Conservation (phyloP, 2,113 vertebrate genomes). For the Zosterops hypoxanthus region DNA sequence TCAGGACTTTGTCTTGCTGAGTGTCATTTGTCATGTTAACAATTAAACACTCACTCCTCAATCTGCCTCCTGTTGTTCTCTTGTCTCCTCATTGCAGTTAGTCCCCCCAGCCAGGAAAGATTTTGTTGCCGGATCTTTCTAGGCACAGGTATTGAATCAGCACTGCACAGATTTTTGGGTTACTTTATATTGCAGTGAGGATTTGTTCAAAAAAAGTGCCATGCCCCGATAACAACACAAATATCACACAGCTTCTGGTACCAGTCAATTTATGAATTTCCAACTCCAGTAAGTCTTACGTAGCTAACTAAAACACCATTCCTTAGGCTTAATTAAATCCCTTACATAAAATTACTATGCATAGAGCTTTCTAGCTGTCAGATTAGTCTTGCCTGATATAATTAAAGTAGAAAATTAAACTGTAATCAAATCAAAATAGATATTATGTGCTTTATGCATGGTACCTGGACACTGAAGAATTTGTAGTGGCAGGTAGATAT, state of each 20-base stretch:
- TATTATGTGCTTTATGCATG: not conserved
- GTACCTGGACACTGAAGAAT: not conserved
- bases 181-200: not conserved
- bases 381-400: constrained; percentile 15
- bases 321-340: constrained; percentile 27
- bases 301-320: not conserved
- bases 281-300: not conserved
- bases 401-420: constrained; percentile 35
- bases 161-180: not conserved
- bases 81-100: not conserved
- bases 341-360: not conserved
- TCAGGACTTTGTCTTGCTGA: not conserved
- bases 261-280: not conserved
- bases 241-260: not conserved
- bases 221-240: not conserved
- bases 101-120: not conserved
- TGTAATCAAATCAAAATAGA: constrained; percentile 19
- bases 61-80: not conserved
- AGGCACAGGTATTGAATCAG: not conserved
- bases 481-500: not conserved
- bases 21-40: not conserved
- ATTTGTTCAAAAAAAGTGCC: not conserved
- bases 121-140: not conserved
- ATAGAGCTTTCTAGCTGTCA: constrained; percentile 7
- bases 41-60: not conserved